Base-by-base conservation (phyloP, 1,140 invertebrate genomes). In the Sesamia nonagrioides region DNA sequence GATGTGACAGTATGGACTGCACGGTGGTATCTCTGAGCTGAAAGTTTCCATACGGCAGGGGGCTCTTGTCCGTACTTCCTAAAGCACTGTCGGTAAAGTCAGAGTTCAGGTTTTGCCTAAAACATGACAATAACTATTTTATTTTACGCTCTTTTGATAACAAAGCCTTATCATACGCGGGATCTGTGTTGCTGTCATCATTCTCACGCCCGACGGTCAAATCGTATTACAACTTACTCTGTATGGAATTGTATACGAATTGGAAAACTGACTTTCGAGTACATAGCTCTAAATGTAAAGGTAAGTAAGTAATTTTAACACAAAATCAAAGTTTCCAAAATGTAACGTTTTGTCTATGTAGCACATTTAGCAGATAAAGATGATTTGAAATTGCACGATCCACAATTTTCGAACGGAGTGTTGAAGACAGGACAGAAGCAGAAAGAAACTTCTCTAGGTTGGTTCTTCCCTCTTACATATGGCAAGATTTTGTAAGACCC, bases 41-140 rank as follows among this genome's bases (percentile, higher is more conserved):
- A 92, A 99, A 99, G 91, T 99, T 99, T 35, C 98, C 98, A 95
- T 98, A 98, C 35, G 98, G 98, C 80, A 98, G 95, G 7, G 98
- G 98, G 80, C 97, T 98, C 92, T 98, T 98, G 88, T 98, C 98
- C 21, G 97, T 97, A 45, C 97, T 98, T 35, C 98, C 98, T 18
- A 99, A 95, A 0, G 98, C 98, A 50, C 98, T 98, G 90, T 99
- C 98, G 63, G 98, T 98, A 91, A 99, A 99, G 92, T 99, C 98
- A 0, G 98, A 98, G 94, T 99, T 99, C 40, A 99, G 95, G 92
- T 99, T 99, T 96, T 99, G 98, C 86, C 98, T 98, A 95, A 15
- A 95, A 95, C 78, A 79, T 77, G 79, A 40, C 60, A 86, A 71
- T 81, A 33, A 15, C 72, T 79, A n/a, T 45, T 48, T 45, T 48